Conservation (phyloP, 2,113 vertebrate species). For the Dipodomys merriami region DNA sequence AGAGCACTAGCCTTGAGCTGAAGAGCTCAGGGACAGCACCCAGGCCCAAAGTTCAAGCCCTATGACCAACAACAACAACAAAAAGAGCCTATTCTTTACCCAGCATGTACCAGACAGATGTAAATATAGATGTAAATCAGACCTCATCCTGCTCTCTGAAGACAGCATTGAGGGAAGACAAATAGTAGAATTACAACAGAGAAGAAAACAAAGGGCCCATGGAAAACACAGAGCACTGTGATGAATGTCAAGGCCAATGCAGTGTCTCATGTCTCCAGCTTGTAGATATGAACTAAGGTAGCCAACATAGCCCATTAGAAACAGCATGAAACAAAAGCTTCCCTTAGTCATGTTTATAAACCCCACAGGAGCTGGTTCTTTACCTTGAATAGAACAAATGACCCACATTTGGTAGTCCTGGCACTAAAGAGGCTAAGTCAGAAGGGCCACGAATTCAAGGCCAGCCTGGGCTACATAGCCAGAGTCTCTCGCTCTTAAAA, state of each 20-base stretch:
- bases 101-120: slow-evolving; percentile 18
- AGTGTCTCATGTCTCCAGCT: neutral
- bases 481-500: neutral
- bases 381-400: neutral
- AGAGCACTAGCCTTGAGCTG: too few species aligned
- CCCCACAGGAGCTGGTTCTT: neutral
- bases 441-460: neutral
- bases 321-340: neutral
- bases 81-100: neutral
- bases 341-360: slow-evolving; percentile 8
- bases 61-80: too few species aligned
- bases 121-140: neutral
- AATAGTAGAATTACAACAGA: neutral
- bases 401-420: neutral
- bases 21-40: too few species aligned
- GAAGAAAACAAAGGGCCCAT: neutral
- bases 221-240: neutral
- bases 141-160: neutral
- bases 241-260: slow-evolving; percentile 9
- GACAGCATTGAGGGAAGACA: neutral
- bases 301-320: neutral
- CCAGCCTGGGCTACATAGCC: neutral
- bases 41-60: too few species aligned
- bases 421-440: neutral
- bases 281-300: neutral